These are phyloP conservation scores for Acanthopagrus latus DNA, from an alignment of 2,797 vertebrate genomes.

Conservation along the genomic window DNA sequence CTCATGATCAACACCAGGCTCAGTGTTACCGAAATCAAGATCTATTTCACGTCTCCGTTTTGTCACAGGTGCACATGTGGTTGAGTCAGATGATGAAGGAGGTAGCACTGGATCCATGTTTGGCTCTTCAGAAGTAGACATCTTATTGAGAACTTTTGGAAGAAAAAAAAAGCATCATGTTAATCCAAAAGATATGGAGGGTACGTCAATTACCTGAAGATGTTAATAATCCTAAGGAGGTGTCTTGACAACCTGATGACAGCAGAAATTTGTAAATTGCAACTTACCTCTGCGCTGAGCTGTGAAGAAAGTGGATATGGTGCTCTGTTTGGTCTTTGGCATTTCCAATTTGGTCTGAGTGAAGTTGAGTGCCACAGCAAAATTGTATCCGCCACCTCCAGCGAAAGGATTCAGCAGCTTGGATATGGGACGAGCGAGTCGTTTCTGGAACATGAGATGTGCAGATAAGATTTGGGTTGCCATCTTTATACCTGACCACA, in stretches of 20 bases:
- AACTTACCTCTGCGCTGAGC: slow-evolving; percentile 72
- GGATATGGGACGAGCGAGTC: slow-evolving; percentile 73
- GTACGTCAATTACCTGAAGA: not conserved
- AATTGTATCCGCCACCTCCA: slow-evolving; percentile 69
- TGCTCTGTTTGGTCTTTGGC: slow-evolving; percentile 86
- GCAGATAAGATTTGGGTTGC: not conserved
- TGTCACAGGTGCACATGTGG: slow-evolving; percentile 3
- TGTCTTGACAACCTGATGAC: not conserved
- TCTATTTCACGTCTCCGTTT: slow-evolving; percentile 63
- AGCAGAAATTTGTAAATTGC: not conserved
- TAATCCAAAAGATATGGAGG: slow-evolving; percentile 7
- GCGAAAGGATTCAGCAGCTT: slow-evolving; percentile 82
- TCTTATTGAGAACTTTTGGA: slow-evolving; percentile 72
- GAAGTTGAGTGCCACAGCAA: slow-evolving; percentile 83
- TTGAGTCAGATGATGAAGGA: slow-evolving; percentile 18
- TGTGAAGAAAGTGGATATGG: slow-evolving; percentile 88
- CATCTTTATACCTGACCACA: too few species aligned
- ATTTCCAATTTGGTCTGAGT: slow-evolving; percentile 85
- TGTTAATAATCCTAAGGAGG: not conserved
- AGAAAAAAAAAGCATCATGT: slow-evolving; percentile 8
- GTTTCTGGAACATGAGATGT: slow-evolving; percentile 70
- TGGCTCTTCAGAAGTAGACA: slow-evolving; percentile 51
- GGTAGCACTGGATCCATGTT: slow-evolving; percentile 18
- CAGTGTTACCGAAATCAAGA: slow-evolving; percentile 14
- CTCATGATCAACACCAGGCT: slow-evolving; percentile 16